Conservation (phyloP, 2,113 vertebrate genomes). For the Columba livia region DNA sequence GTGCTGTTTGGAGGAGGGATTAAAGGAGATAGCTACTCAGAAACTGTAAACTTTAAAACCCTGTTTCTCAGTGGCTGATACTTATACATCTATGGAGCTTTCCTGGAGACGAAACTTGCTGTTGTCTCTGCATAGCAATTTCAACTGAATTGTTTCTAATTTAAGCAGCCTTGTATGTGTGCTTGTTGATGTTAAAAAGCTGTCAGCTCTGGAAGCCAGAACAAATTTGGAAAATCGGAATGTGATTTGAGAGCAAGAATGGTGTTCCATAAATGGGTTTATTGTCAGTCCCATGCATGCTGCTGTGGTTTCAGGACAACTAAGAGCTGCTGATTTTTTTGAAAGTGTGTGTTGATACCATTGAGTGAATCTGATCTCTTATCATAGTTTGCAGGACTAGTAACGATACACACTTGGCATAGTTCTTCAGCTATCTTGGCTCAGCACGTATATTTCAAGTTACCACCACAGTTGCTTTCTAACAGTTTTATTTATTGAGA, state of each 20-base stretch:
- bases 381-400: not conserved
- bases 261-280: not conserved
- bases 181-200: slow-evolving; percentile 37
- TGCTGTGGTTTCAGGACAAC: not conserved
- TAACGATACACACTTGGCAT: not conserved
- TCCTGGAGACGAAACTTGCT: slow-evolving; percentile 34
- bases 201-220: slow-evolving; percentile 39
- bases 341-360: not conserved
- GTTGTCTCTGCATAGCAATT: slow-evolving; percentile 51
- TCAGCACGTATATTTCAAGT: not conserved
- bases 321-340: not conserved
- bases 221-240: slow-evolving; percentile 9
- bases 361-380: not conserved
- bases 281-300: not conserved
- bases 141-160: slow-evolving; percentile 56
- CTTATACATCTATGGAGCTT: not conserved
- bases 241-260: slow-evolving; percentile 8
- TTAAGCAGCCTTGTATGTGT: slow-evolving; percentile 3
- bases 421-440: not conserved
- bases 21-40: not conserved
- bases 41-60: not conserved
- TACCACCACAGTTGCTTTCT: not conserved
- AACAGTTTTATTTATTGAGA: not conserved
- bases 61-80: not conserved
- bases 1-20: not conserved